phyloP scores from a whole-genome alignment of 2,797 vertebrate species.

The Sebastolobus altivelis region DNA sequence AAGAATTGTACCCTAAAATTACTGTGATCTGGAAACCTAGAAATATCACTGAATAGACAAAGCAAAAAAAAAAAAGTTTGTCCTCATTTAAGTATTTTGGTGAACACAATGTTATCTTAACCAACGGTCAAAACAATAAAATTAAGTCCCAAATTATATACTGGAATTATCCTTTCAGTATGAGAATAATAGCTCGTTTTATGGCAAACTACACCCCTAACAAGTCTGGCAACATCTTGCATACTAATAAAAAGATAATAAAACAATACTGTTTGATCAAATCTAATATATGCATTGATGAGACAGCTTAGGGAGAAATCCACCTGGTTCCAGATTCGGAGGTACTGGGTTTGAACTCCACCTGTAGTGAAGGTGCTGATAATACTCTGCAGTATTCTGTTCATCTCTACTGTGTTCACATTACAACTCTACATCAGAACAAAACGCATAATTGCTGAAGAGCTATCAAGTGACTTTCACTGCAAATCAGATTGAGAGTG shows the following conservation, averaged over 20 bases:
- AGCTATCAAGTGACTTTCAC: conserved; percentile 15
- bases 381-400: conserved; percentile 13
- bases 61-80: neutral
- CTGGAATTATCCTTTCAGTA: neutral
- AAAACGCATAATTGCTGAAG: neutral
- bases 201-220: neutral
- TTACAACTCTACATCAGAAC: neutral
- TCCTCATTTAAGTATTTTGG: neutral
- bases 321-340: conserved; percentile 22
- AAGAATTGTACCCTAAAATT: neutral
- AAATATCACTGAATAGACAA: neutral
- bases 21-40: neutral
- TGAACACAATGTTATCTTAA: neutral
- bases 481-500: neutral
- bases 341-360: neutral
- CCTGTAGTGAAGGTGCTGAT: neutral
- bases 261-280: neutral
- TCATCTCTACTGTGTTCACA: neutral
- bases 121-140: neutral
- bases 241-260: neutral
- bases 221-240: neutral
- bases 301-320: conserved; percentile 4
- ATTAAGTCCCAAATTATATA: neutral
- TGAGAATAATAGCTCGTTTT: neutral
- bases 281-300: conserved; percentile 10